Percentiles rank a stretch among this genome's conserved stretches.
These are phyloP conservation scores for Dolichallabes microphthalmus DNA, from an alignment of 2,113 vertebrate genomes.

Conservation along the genomic window DNA sequence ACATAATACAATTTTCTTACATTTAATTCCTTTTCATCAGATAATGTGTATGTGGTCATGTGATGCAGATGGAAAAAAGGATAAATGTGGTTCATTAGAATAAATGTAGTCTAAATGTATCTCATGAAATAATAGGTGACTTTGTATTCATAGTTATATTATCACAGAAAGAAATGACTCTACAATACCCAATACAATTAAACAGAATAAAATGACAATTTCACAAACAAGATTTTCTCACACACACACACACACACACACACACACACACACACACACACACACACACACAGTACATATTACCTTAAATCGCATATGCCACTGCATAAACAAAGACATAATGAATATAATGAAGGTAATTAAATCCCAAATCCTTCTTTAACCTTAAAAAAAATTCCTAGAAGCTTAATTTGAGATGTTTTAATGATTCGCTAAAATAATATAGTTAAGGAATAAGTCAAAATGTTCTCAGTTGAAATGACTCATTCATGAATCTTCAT, in stretches of 20 bases:
- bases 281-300: neutral
- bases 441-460: neutral
- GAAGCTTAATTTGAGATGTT: neutral
- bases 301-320: neutral
- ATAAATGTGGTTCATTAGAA: neutral
- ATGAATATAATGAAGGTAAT: neutral
- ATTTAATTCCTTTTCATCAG: neutral
- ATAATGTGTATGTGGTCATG: neutral
- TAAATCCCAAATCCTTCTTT: neutral
- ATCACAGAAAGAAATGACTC: neutral
- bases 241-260: neutral
- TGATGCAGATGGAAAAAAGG: neutral
- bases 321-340: neutral
- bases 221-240: too few relatives aligned
- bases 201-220: neutral
- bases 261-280: neutral
- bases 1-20: neutral
- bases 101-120: neutral
- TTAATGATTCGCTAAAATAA: neutral
- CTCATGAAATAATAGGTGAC: neutral
- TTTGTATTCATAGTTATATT: neutral
- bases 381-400: neutral
- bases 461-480: neutral
- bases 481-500: neutral
- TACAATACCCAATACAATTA: neutral